Evolutionary conservation across 1,140 invertebrate species (phyloP).

Genomic region (Paralvinella palmiformis): DNA sequence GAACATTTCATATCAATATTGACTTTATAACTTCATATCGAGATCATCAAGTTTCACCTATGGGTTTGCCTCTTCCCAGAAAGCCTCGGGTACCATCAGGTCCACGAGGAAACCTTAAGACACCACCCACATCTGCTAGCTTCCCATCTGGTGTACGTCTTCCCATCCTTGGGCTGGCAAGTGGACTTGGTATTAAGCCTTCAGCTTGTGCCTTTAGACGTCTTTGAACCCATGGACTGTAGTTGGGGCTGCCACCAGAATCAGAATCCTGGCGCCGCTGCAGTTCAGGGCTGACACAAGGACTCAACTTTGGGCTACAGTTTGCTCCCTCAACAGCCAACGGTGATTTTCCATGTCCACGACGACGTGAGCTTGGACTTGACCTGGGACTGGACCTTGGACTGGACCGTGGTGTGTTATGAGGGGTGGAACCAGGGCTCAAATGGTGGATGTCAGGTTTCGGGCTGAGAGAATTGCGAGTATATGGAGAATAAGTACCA

Average conservation of each 20-base stretch:
- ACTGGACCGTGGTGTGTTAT: conserved; percentile 25
- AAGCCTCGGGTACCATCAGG: conserved; percentile 81
- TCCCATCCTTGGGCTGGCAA: conserved; percentile 29
- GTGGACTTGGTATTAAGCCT: conserved; percentile 10
- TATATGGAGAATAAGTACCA: neutral
- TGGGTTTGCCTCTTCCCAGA: no score
- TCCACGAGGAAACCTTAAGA: conserved; percentile 71
- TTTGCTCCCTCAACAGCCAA: conserved; percentile 28
- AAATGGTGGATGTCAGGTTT: conserved; percentile 26
- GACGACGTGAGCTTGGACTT: conserved; percentile 34
- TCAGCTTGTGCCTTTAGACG: conserved; percentile 45
- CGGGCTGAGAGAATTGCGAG: conserved; percentile 18
- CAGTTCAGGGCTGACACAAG: conserved; percentile 41
- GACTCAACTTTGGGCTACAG: conserved; percentile 26
- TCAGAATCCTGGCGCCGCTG: conserved; percentile 18
- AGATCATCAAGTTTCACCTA: no score
- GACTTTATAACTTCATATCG: no score
- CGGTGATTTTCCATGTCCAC: conserved; percentile 37
- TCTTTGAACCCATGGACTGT: conserved; percentile 54
- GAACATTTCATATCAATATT: no score
- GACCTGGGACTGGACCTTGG: conserved; percentile 37
- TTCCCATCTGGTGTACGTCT: conserved; percentile 31
- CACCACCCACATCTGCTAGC: conserved; percentile 54
- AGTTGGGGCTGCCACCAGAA: conserved; percentile 2
- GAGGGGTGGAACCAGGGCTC: conserved; percentile 23